Conservation (phyloP, 2,888 invertebrate genomes). For the Ormyrus rosae region DNA sequence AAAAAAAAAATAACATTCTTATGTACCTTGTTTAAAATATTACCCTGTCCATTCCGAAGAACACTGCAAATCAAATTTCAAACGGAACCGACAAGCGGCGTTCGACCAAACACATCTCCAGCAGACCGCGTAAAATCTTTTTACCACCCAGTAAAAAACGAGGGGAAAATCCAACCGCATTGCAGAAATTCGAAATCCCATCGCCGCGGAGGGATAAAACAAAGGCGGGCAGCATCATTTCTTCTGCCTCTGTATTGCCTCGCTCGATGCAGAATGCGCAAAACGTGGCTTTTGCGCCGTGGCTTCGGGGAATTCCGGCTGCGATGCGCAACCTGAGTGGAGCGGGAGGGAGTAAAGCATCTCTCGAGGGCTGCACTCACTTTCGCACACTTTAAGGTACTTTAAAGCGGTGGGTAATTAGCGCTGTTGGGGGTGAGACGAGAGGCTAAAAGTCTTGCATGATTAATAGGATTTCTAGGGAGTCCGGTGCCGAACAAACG, state of each 20-base stretch:
- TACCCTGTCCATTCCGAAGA: neutral
- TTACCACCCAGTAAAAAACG: conserved; percentile 10
- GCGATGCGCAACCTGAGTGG: neutral
- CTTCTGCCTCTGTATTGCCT: neutral
- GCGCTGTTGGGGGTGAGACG: neutral
- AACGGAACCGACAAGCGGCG: conserved; percentile 17
- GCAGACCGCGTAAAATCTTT: neutral
- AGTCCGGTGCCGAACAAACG: too few species aligned
- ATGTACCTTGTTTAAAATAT: neutral
- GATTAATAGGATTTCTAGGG: conserved; percentile 1
- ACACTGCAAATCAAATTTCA: neutral
- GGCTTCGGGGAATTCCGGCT: neutral
- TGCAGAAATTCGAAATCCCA: neutral
- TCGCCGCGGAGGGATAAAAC: neutral
- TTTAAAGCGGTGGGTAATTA: conserved; percentile 26
- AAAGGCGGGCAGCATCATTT: neutral
- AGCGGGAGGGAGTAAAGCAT: neutral
- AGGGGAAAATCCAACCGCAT: neutral
- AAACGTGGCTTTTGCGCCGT: neutral
- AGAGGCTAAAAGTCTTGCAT: neutral
- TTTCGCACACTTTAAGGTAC: neutral
- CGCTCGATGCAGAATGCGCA: neutral
- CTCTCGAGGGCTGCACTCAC: neutral
- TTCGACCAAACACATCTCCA: neutral
- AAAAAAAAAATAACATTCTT: neutral